Evolutionary conservation across 1,140 invertebrate genomes (phyloP).

Genomic region (Penaeus indicus): DNA sequence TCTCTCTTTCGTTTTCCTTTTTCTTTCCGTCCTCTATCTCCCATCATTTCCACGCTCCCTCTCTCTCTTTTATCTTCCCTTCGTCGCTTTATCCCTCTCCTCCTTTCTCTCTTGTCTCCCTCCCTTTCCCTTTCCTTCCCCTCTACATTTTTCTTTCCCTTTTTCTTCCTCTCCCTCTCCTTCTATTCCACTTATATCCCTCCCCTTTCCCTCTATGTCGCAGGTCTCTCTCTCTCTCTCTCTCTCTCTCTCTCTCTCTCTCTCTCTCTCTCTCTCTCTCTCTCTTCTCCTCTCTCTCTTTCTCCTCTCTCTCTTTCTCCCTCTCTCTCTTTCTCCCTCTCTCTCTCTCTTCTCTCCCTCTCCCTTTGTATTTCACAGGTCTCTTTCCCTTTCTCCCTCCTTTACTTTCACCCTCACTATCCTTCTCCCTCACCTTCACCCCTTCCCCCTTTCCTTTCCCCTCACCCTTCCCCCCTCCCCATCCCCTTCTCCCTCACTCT

Average conservation of each 20-base stretch:
- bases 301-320: neutral
- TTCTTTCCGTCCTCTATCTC: too few species aligned
- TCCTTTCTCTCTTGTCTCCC: too few species aligned
- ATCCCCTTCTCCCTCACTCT: neutral
- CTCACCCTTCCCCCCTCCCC: neutral
- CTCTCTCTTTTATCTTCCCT: too few species aligned
- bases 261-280: neutral
- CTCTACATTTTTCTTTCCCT: too few species aligned
- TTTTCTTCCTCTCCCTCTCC: neutral
- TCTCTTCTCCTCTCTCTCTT: neutral
- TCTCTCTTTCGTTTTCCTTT: too few species aligned
- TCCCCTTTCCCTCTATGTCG: neutral
- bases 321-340: neutral
- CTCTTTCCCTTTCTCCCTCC: neutral
- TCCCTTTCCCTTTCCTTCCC: too few species aligned
- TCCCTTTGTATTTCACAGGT: neutral
- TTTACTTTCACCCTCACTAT: neutral
- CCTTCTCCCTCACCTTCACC: neutral
- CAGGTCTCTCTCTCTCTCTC: neutral
- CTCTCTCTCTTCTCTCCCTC: neutral
- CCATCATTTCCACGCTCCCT: too few species aligned
- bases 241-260: neutral
- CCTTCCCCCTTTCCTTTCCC: neutral
- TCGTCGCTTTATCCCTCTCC: too few species aligned
- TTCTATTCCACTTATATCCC: neutral